Evolutionary conservation across 2,797 vertebrate species (phyloP).

Genomic region (Eulemur albifrons): DNA sequence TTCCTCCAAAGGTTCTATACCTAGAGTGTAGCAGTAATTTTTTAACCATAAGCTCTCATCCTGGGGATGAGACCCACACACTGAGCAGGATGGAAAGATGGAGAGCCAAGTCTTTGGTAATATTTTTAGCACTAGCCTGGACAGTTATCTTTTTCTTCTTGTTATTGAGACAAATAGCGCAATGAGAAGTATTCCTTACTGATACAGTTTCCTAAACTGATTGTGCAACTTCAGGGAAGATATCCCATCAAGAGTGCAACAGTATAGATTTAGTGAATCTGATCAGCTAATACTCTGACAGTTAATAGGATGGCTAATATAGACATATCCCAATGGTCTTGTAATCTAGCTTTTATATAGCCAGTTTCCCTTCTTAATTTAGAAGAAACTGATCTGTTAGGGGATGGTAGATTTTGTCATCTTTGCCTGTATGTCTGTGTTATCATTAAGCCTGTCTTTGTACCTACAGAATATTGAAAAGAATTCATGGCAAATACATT

Average conservation of each 20-base stretch:
- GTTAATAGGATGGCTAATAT: not conserved
- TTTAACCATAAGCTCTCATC: not conserved
- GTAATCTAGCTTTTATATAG: not conserved
- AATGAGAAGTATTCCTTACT: not conserved
- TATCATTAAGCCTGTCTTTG: not conserved
- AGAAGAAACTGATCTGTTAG: not conserved
- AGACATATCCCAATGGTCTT: no score
- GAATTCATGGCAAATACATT: not conserved
- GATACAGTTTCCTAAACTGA: not conserved
- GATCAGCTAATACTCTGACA: not conserved
- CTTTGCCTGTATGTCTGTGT: not conserved
- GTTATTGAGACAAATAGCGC: not conserved
- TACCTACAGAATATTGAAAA: not conserved
- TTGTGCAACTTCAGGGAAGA: not conserved
- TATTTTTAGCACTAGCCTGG: not conserved
- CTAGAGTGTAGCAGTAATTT: not conserved
- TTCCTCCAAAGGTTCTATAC: not conserved
- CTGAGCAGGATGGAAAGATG: not conserved
- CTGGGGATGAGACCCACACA: not conserved
- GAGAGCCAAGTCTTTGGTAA: not conserved
- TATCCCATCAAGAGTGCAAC: not conserved
- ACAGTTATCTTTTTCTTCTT: not conserved
- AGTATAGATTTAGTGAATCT: not conserved
- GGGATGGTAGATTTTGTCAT: not conserved
- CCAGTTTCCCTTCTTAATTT: not conserved